These are phyloP conservation scores for Acrocephalus scirpaceus DNA, from an alignment of 2,797 vertebrate genomes.

Conservation along the genomic window DNA sequence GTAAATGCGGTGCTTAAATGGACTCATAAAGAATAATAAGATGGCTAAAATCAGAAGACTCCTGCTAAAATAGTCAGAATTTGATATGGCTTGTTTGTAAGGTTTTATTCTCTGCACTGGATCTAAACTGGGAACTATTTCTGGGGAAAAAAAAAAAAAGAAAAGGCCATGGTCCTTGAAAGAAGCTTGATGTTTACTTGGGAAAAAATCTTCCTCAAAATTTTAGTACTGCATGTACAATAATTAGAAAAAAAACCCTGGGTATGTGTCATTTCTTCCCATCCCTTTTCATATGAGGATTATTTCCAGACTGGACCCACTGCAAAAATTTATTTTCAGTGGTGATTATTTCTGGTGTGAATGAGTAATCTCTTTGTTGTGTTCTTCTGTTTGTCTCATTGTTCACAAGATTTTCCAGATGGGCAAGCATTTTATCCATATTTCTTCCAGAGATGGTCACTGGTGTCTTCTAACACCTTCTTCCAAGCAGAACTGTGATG, in stretches of 20 bases:
- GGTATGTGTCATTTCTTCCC: background rate
- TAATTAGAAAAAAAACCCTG: background rate
- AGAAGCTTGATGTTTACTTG: background rate
- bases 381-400: background rate
- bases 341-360: background rate
- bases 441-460: background rate
- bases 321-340: background rate
- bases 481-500: background rate
- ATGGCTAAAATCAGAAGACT: background rate
- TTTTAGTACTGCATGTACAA: background rate
- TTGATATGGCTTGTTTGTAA: background rate
- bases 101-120: background rate
- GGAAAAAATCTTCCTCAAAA: background rate
- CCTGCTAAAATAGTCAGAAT: background rate
- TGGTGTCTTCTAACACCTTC: background rate
- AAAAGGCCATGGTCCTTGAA: background rate
- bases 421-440: background rate
- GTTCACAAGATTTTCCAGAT: constrained; percentile 20
- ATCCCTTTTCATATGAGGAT: background rate
- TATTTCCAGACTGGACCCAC: constrained; percentile 7
- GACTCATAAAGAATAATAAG: background rate
- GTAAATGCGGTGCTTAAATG: background rate
- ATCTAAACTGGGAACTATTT: background rate
- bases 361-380: constrained; percentile 25
- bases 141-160: background rate